Conservation (phyloP, 2,797 vertebrate species). For the Paguma larvata region DNA sequence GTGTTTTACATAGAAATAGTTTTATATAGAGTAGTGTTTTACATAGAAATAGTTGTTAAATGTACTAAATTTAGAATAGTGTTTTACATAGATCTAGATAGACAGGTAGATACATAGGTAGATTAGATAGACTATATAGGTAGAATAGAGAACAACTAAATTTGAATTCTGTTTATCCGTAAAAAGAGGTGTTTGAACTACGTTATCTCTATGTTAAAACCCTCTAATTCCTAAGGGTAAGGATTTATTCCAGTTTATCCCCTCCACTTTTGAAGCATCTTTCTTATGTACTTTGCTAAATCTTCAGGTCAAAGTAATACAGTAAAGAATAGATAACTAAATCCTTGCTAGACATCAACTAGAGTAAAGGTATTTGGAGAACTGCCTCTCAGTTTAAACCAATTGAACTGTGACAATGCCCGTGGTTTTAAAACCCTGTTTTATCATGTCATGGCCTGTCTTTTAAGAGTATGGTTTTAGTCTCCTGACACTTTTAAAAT, state of each 20-base stretch:
- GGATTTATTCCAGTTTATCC: neutral
- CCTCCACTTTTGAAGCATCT: neutral
- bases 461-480: constrained; percentile 68
- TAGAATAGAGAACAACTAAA: neutral
- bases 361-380: constrained; percentile 9
- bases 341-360: constrained; percentile 12
- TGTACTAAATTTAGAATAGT: neutral
- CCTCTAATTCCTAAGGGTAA: neutral
- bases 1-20: neutral
- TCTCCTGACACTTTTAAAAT: constrained; percentile 68
- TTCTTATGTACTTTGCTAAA: constrained; percentile 6
- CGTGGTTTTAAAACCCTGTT: constrained; percentile 11
- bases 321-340: constrained; percentile 7
- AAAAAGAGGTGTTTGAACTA: neutral
- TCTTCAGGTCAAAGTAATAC: neutral
- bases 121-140: neutral
- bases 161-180: neutral
- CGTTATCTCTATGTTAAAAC: neutral
- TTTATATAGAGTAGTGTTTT: neutral
- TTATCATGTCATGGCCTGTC: constrained; percentile 7
- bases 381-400: neutral
- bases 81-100: neutral
- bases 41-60: neutral
- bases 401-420: neutral
- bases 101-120: neutral